Percentiles rank a stretch among this genome's conserved stretches.
Evolutionary conservation across 2,113 vertebrate genomes (phyloP).

Genomic region (Anolis carolinensis): DNA sequence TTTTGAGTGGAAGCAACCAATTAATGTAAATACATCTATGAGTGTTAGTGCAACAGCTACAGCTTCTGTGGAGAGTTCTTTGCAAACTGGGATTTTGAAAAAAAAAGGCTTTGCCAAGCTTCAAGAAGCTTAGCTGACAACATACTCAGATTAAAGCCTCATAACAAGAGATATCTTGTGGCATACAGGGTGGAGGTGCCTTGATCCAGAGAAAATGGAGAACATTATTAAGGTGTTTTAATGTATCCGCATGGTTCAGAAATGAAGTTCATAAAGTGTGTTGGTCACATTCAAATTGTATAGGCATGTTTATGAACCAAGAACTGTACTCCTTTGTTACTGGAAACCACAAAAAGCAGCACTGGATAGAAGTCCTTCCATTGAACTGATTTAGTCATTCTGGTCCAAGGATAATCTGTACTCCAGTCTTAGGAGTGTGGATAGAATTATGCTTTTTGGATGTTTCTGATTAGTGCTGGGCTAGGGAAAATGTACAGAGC

Average conservation of each 20-base stretch:
- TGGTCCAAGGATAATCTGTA: not conserved
- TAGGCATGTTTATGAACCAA: not conserved
- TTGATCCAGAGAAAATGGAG: not conserved
- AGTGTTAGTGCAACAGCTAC: conserved; percentile 18
- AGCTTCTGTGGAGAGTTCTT: conserved; percentile 27
- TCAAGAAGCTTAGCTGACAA: conserved; percentile 37
- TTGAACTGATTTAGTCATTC: not conserved
- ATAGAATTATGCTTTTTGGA: not conserved
- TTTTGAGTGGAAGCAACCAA: conserved; percentile 35
- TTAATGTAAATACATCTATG: conserved; percentile 49
- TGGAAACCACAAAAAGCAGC: not conserved
- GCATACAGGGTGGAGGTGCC: not conserved
- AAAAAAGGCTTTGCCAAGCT: not conserved
- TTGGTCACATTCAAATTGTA: not conserved
- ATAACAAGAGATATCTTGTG: not conserved
- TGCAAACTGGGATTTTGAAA: conserved; percentile 31
- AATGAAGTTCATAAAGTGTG: not conserved
- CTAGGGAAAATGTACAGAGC: not conserved
- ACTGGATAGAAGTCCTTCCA: not conserved
- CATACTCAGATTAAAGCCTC: not conserved
- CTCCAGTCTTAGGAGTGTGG: not conserved
- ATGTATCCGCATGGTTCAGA: not conserved
- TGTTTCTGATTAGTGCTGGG: not conserved
- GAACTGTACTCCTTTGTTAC: not conserved
- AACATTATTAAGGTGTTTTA: not conserved